Conservation (phyloP, 2,113 vertebrate genomes). For the Lophura nycthemera region DNA sequence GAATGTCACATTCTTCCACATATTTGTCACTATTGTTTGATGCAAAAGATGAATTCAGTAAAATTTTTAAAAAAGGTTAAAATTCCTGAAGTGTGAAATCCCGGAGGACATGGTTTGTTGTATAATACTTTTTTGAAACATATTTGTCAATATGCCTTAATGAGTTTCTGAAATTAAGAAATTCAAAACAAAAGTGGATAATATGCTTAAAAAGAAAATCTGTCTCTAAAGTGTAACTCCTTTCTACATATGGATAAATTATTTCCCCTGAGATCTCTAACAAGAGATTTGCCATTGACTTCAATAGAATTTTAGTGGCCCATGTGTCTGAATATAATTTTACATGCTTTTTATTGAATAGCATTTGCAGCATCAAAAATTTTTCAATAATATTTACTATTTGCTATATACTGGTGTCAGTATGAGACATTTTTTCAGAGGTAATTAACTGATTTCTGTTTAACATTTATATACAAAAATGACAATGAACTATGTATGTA, state of each 20-base stretch:
- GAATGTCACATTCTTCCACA: neutral
- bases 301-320: neutral
- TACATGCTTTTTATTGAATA: neutral
- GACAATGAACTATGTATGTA: neutral
- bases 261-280: neutral
- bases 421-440: neutral
- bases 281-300: neutral
- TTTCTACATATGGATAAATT: fast-evolving
- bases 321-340: neutral
- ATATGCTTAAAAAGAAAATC: neutral
- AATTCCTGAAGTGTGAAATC: neutral
- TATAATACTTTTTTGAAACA: neutral
- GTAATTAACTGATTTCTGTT: neutral
- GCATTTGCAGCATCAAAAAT: neutral
- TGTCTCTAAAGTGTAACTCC: neutral
- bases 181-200: neutral
- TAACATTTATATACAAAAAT: neutral
- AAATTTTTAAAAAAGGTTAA: neutral
- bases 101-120: neutral
- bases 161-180: neutral
- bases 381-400: neutral
- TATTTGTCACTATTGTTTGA: neutral
- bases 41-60: neutral
- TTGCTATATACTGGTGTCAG: neutral
- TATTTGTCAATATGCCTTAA: neutral